Evolutionary conservation across 2,888 invertebrate genomes (phyloP).

Genomic region (Urechis unicinctus): DNA sequence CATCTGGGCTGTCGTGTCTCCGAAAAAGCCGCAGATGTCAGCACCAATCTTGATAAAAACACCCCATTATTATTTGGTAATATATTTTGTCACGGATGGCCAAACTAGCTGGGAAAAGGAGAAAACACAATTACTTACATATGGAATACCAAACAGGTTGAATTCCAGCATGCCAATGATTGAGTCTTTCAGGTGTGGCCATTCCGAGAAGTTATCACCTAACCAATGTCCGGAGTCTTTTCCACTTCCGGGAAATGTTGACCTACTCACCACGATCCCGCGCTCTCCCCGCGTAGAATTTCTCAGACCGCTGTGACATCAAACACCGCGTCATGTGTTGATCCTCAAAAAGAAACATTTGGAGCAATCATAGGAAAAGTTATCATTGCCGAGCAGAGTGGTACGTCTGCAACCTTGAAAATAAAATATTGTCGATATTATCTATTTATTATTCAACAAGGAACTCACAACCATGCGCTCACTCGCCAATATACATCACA

Average conservation of each 20-base stretch:
- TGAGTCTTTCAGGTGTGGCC: conserved; percentile 62
- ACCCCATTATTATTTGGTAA: no score
- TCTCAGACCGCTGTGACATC: conserved; percentile 10
- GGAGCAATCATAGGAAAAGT: no score
- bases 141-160: conserved; percentile 72
- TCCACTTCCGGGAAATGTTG: conserved; percentile 43
- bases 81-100: not conserved
- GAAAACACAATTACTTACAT: conserved; percentile 53
- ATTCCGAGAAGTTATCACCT: conserved; percentile 56
- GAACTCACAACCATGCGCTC: no score
- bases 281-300: conserved; percentile 37
- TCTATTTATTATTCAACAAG: no score
- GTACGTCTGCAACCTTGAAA: no score
- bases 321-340: no score
- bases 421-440: no score
- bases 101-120: not conserved
- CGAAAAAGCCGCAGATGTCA: conserved; percentile 24
- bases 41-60: conserved; percentile 19
- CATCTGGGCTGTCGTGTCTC: conserved; percentile 16
- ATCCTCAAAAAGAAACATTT: no score
- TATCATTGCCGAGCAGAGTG: no score
- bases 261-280: conserved; percentile 57
- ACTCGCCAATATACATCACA: no score
- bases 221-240: conserved; percentile 49
- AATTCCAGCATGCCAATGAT: conserved; percentile 63